A percentile compares a stretch with the other conserved stretches of the same genome.
phyloP scores from a whole-genome alignment of 2,888 invertebrate genomes.

The Holacanthella duospinosa region DNA sequence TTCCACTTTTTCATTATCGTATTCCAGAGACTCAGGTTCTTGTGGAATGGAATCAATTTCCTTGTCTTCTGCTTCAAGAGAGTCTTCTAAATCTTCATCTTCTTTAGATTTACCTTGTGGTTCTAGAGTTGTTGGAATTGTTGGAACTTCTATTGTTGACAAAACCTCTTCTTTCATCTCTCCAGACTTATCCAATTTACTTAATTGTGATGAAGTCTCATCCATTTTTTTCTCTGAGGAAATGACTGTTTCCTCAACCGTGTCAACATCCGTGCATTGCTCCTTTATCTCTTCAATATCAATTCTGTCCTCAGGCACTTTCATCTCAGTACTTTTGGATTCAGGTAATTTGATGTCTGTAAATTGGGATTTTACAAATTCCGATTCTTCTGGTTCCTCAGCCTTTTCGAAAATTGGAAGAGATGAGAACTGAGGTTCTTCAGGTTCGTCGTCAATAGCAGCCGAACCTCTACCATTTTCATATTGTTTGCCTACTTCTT shows the following conservation, averaged over 20 bases:
- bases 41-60: neutral
- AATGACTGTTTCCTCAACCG: neutral
- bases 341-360: neutral
- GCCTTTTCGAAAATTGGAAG: neutral
- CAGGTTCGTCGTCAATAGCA: constrained; percentile 2
- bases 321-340: neutral
- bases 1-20: neutral
- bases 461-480: constrained; percentile 2
- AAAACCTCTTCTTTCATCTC: neutral
- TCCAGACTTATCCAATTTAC: no score
- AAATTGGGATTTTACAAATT: no score
- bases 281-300: neutral
- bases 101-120: no score
- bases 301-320: neutral
- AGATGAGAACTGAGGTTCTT: neutral
- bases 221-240: no score
- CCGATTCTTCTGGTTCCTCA: neutral
- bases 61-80: neutral
- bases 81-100: constrained; percentile 2
- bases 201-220: no score
- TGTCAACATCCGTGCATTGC: neutral
- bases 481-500: neutral
- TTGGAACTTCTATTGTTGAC: neutral
- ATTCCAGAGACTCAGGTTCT: constrained; percentile 3
- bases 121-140: no score